Evolutionary conservation across 2,888 invertebrate genomes (phyloP), one percentile per base, ranked within the genome.

Genomic region (Poecilobothrus nobilitatus): DNA sequence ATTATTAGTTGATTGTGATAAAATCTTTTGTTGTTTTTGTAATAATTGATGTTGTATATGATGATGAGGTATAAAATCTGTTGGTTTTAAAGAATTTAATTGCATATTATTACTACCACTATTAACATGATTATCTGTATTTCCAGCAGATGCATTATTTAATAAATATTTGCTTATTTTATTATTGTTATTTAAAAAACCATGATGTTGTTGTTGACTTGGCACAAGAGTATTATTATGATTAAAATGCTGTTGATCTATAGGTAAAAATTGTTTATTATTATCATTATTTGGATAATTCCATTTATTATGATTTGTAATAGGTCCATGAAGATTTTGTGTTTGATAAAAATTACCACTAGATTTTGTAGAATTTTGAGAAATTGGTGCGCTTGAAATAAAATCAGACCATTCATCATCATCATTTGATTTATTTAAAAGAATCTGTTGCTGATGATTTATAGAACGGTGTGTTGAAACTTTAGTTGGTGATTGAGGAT

Each of bases 371-470:
- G 66, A 70, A n/a, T 53, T 61, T 68, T 44, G n/a, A 1, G 68
- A 67, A 21, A 74, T 69, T 4, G 84, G 80, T 12, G 80, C 79
- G 74, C 83, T 83, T n/a, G 84, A 85, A 7, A 85, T 84, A 76
- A 85, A 86, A 73, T 86, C 85, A 4, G 84, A 83, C 85, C 85
- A 86, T 72, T 86, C 85, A 69, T 84, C 85, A 34, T 85, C 85
- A 72, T 73, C 63, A n/a, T 33, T 66, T 8, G 15, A 53, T 5
- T 20, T 41, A 66, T 41, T 7, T n/a, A 6, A 67, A 21, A 18
- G 69, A 10, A 62, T 21, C 18, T n/a, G 66, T n/a, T 10, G 66
- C 37, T 27, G 37, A 41, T 18, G 20, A 66, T 68, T 71, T 33
- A 67, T 68, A 9, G 68, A 1, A 65, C 20, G 15, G 41, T 63